Evolutionary conservation across 2,797 vertebrate genomes (phyloP), one percentile per base, ranked within the genome.

Genomic region (Orientallactaga sibirica): DNA sequence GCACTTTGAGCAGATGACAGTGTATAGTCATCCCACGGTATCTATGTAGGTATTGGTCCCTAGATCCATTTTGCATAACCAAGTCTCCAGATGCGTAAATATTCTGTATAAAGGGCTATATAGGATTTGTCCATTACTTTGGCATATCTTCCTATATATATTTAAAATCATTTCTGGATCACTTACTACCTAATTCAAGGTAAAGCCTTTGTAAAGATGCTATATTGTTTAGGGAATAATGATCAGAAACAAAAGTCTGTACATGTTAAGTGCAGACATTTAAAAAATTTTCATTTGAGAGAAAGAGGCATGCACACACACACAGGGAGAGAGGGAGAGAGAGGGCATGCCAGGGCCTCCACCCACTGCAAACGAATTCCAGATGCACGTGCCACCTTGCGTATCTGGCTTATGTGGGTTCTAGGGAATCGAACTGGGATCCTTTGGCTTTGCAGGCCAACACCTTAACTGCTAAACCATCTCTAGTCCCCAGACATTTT

Each of bases 1-100:
- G 71, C 27, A 76, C 25, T 48, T 95, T 95, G 84, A 84, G 41
- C 70, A 75, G 75, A 70, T 87, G n/a, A 37, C 61, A 91, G 33
- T 52, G 14, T 64, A 22, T 25, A 67, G 20, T 68, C 20, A 22
- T 43, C 61, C 62, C 41, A 25, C 12, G 20, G 70, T 27, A 8
- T 22, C 20, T 9, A 18, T 80, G 37, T 58, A 25, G 48, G 18
- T 8, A 58, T 14, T 55, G 29, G 11, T 75, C 83, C 61, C 37
- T 43, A 66, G 27, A n/a, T 11, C 37, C 24, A 8, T 64, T 75
- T 82, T 33, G 15, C 15, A 33, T 81, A 43, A n/a, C 7, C 22
- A 92, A 62, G 20, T 67, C 62, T 75, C 64, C n/a, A 41, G 61
- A 67, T 82, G 25, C 12, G 37, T 48, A 55, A 41, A 5, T 80